Conservation (phyloP, 2,113 vertebrate genomes). For the Psittacula cyanocephala region DNA sequence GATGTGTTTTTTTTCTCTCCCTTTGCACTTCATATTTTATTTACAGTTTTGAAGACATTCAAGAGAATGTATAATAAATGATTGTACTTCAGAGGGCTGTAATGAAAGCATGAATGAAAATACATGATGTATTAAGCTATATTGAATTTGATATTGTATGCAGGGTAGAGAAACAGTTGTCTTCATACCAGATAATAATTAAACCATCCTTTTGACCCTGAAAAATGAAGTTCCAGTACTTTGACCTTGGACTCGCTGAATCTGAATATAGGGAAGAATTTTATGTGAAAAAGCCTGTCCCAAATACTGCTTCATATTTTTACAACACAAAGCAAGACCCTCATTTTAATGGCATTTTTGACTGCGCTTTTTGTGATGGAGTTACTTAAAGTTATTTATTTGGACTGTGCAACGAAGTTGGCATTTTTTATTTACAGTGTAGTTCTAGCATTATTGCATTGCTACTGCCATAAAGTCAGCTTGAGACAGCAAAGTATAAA, state of each 20-base stretch:
- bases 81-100: not conserved
- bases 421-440: slow-evolving; percentile 2
- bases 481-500: not conserved
- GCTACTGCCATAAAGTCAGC: not conserved
- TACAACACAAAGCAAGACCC: not conserved
- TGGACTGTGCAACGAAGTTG: not conserved
- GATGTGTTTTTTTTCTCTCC: not conserved
- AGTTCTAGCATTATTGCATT: not conserved
- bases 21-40: slow-evolving; percentile 4
- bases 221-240: slow-evolving; percentile 24
- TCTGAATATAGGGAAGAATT: not conserved
- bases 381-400: slow-evolving; percentile 29
- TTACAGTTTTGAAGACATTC: not conserved
- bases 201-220: slow-evolving; percentile 15
- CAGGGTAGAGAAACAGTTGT: not conserved
- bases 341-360: slow-evolving; percentile 33
- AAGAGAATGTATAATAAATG: slow-evolving; percentile 30
- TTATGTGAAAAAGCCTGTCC: slow-evolving; percentile 9
- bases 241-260: not conserved
- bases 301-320: not conserved
- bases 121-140: not conserved
- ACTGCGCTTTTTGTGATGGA: not conserved
- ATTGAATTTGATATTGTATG: not conserved
- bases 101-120: slow-evolving; percentile 21
- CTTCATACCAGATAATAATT: slow-evolving; percentile 10